A percentile compares a stretch with the other conserved stretches of the same genome.
Evolutionary conservation across 2,797 vertebrate genomes (phyloP).

Genomic region (Propithecus perrieri): DNA sequence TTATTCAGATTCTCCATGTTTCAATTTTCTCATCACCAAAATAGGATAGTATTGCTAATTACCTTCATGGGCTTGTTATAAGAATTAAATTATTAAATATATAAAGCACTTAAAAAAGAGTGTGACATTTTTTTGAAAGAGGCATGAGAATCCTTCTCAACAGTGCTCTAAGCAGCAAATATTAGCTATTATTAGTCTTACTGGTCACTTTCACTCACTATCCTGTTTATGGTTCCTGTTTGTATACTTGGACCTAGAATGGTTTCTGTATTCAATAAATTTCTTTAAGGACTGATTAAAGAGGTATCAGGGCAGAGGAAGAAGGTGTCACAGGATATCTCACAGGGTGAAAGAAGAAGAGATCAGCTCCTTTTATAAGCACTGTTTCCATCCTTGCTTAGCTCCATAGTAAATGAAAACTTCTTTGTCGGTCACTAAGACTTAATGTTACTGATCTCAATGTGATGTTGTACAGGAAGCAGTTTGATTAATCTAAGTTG

Average conservation of each 20-base stretch:
- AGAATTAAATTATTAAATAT: neutral
- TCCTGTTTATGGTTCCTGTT: neutral
- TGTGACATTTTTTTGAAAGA: neutral
- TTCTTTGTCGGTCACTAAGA: neutral
- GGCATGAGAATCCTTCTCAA: neutral
- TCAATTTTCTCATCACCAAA: constrained; percentile 14
- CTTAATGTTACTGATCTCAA: neutral
- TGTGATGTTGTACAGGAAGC: neutral
- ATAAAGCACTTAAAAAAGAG: neutral
- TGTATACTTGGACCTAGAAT: neutral
- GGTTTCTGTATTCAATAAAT: neutral
- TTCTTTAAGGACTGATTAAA: neutral
- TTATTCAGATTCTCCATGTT: neutral
- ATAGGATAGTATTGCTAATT: neutral
- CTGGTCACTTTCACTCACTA: neutral
- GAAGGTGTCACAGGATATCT: neutral
- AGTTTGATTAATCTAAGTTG: neutral
- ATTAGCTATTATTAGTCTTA: neutral
- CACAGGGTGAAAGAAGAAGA: neutral
- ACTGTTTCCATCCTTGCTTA: neutral
- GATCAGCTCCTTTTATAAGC: neutral
- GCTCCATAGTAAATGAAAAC: neutral
- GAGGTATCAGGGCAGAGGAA: neutral
- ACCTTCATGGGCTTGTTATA: neutral
- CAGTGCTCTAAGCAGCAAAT: neutral